Conservation (phyloP, 23 tunicate genomes). For the Aplidium turbinatum region DNA sequence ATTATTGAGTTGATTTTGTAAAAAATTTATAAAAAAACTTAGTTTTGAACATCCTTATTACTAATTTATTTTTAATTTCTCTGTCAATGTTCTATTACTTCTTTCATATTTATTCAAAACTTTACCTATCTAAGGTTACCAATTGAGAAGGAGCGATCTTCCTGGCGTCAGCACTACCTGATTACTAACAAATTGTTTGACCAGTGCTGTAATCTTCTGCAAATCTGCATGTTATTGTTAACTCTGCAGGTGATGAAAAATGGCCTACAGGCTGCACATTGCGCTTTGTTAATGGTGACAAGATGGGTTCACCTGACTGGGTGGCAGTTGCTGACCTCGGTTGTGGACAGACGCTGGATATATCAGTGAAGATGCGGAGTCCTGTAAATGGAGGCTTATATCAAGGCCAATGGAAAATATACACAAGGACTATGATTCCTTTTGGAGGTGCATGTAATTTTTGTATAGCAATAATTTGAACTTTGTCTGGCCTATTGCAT, state of each 20-base stretch:
- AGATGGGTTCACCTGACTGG: conserved; percentile 74
- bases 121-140: too few species aligned
- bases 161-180: too few species aligned
- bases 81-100: too few species aligned
- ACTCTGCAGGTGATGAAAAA: conserved; percentile 53
- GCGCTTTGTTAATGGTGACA: conserved; percentile 80
- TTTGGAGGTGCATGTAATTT: conserved; percentile 57
- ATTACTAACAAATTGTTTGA: too few species aligned
- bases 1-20: too few species aligned
- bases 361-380: conserved; percentile 81
- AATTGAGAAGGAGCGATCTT: too few species aligned
- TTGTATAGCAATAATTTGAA: background rate
- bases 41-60: too few species aligned
- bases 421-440: conserved; percentile 61
- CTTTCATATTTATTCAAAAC: too few species aligned
- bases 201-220: too few species aligned
- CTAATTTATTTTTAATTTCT: too few species aligned
- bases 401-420: conserved; percentile 95
- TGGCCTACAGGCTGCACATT: conserved; percentile 95
- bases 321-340: conserved; percentile 47
- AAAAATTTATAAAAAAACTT: too few species aligned
- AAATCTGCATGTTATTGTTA: background rate
- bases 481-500: background rate
- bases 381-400: conserved; percentile 67
- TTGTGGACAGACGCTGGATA: conserved; percentile 54